Evolutionary conservation across 2,113 vertebrate genomes (phyloP).

Genomic region (Oreochromis niloticus): DNA sequence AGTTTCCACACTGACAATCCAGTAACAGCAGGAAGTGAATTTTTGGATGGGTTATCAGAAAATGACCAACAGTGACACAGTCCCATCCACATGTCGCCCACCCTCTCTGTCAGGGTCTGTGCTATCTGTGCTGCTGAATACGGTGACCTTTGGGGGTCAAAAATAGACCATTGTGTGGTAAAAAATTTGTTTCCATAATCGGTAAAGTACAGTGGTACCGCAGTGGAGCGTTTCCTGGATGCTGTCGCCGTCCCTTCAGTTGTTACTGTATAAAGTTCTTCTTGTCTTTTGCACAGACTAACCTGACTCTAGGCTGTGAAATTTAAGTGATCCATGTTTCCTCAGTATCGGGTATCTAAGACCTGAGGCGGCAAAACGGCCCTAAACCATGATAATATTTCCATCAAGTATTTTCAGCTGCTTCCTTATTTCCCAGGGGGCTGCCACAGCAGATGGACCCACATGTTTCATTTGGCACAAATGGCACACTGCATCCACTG

Average conservation of each 20-base stretch:
- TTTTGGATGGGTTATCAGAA: not conserved
- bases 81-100: not conserved
- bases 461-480: not conserved
- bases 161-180: not conserved
- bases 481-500: not conserved
- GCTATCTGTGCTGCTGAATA: not conserved
- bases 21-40: not conserved
- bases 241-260: not conserved
- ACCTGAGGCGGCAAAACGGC: not conserved
- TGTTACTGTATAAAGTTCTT: not conserved
- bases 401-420: accelerated
- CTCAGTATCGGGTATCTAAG: not conserved
- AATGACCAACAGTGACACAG: not conserved
- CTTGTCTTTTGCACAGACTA: not conserved
- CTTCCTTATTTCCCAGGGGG: not conserved
- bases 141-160: not conserved
- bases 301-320: not conserved
- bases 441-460: not conserved
- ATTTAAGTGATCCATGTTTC: not conserved
- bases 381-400: not conserved
- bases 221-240: not conserved
- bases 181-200: not conserved
- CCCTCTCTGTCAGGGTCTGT: not conserved
- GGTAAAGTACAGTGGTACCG: not conserved
- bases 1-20: not conserved